Base-by-base conservation (phyloP, 2,797 vertebrate species). In the Intellagama lesueurii region DNA sequence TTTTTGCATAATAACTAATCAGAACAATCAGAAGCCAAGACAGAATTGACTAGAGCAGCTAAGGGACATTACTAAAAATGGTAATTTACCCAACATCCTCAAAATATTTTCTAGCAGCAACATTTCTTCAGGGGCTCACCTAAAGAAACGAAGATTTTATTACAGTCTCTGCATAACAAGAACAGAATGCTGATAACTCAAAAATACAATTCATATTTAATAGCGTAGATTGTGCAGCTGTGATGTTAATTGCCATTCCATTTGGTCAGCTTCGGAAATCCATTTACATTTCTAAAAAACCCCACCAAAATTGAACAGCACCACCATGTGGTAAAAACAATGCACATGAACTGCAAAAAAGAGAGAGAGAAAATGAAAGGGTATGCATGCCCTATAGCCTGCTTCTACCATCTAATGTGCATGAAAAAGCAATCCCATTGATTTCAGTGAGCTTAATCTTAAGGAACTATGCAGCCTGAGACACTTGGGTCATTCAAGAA, bases 271-370 rank as follows among this genome's bases (percentile, higher is more conserved):
- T 77, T 66, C 28, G 66, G 64, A 66, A 91, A 82, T 28, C 40
- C 56, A 86, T 93, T 90, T 16, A 0, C 1, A 47, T 68, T 76
- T 32, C 84, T 4, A 76, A 94, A 69, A 89, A 90, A 47, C 93
- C 1, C 12, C 52, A 56, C 6, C 52, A 56, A 56, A 87, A 88
- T 92, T 93, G 96, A 96, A 94, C 82, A 97, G 93, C 92, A 91
- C 97, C 97, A 96, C 95, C 97, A 1, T 92, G 97, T 85, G 97
- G 96, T 90, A 88, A 88, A 86, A 87, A 89, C 1, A 52, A 35
- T 70, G 87, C 92, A 47, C 30, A 64, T 6, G 32, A 89, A 64
- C 69, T 92, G 79, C 70, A 80, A 83, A 77, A 7, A 76, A 19
- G 8, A 73, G 28, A 35, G 28, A 35, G 35, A 6, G 0, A 0